These are phyloP conservation scores for Gasterosteus aculeatus DNA, from an alignment of 2,113 vertebrate genomes.

Conservation along the genomic window DNA sequence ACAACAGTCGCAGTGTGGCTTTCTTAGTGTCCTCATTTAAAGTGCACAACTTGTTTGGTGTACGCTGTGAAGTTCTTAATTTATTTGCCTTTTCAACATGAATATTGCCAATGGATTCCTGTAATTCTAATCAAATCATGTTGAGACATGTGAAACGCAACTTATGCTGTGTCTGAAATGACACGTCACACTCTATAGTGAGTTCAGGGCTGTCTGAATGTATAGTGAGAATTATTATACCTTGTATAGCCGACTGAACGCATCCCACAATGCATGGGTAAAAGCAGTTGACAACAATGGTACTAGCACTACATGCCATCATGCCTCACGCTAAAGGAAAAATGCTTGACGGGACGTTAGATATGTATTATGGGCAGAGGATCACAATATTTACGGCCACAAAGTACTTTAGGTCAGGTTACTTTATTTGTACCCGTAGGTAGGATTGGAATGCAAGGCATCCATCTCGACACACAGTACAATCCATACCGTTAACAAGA, in stretches of 20 bases:
- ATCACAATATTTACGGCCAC: neutral
- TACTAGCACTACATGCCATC: neutral
- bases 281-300: neutral
- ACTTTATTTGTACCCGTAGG: no score
- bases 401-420: neutral
- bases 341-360: neutral
- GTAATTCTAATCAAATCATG: neutral
- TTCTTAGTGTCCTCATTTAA: neutral
- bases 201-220: neutral
- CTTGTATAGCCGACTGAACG: neutral
- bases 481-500: no score
- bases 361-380: neutral
- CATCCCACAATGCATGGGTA: neutral
- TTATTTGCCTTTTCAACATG: neutral
- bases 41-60: neutral
- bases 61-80: neutral
- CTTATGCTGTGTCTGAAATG: neutral
- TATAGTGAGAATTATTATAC: neutral
- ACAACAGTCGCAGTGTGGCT: conserved; percentile 22
- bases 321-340: neutral
- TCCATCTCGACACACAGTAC: no score
- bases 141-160: no score
- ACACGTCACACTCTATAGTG: neutral
- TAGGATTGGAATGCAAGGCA: no score
- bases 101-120: neutral